Base-by-base conservation (phyloP, 2,113 vertebrate genomes). In the Lates calcarifer region DNA sequence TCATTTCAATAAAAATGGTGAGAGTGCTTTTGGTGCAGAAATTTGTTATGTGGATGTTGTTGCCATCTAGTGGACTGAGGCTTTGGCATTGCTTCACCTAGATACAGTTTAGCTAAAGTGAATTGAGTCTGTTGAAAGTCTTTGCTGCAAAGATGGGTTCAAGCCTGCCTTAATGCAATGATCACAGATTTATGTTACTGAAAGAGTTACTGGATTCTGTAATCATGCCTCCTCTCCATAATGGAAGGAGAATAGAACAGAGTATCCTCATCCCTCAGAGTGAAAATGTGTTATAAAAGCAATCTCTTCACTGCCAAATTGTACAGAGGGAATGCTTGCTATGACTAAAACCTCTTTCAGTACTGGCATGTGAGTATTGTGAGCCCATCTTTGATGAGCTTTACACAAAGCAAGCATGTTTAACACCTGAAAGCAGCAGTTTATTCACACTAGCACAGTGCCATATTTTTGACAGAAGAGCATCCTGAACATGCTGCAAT, bases 21-120 rank as follows among this genome's bases (percentile, higher is more conserved):
- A 24, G 67, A 12, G 20, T 24, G 17, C 45, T 10, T 49, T 75
- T 6, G 47, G 11, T 51, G 20, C 22, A 65, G 29, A 57, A 3
- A 31, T 17, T 22, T 58, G 61, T 56, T 2, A 45, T 74, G 70
- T 82, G 28, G 41, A 78, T 58, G 70, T 33, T 85, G 70, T 43
- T 82, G 80, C 87, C 91, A 90, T 75, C 90, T 91, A 81, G 87
- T 91, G 89, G 86, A 58, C 24, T 0, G n/a, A 60, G 12, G 14
- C 20, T 31, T n/a, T 26, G 26, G 9, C 0, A 45, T 41, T 6
- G 6, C 17, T 35, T 51, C 13, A 35, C 33, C 31, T 31, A 1
- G 24, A n/a, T 4, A 51, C 22, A n/a, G 11, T 20, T 15, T 7
- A 10, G 20, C 13, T 37, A 12, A 29, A 29, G 14, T 28, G 15